Evolutionary conservation across 2,888 invertebrate genomes (phyloP), one percentile per base, ranked within the genome.

Genomic region (Vanessa cardui): DNA sequence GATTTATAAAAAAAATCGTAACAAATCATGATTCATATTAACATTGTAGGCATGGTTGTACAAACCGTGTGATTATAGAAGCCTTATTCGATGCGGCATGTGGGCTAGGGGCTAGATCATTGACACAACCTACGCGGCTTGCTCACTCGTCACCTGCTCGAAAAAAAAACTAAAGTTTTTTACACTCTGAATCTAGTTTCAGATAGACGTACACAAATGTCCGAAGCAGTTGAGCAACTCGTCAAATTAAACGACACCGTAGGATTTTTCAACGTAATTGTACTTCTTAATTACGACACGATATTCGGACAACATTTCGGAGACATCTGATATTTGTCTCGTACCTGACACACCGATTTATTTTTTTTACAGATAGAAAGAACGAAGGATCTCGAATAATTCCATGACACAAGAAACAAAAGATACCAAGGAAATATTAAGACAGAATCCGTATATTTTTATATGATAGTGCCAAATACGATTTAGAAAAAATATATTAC

Each of bases 31-130:
- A 64, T 67, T 66, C 69, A 68, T 66, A 68, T 52, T 18, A 18
- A 70, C 64, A 60, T 65, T 71, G 65, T 71, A 70, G 63, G 63
- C 80, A 76, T 79, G 83, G 73, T 82, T 81, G 82, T 88, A 86
- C 82, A 71, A 71, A 77, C 84, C 82, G 79, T 87, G 86, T 89
- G 87, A 92, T 91, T 90, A 91, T 85, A 82, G 85, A 85, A 85
- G 89, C 89, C 90, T 90, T 91, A 89, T 90, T 89, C 87, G 88
- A 82, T 84, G 81, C 82, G 89, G 88, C 91, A 91, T 92, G 92
- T 92, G 92, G 92, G 92, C 90, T 89, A 88, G 82, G 82, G 83
- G 87, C 85, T 89, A 88, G 92, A 91, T 86, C 92, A 90, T 90
- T 92, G 92, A 92, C 92, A 90, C 92, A 89, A 83, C 90, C 91